Base-by-base conservation (phyloP, 2,888 invertebrate species). In the Noctua comes region DNA sequence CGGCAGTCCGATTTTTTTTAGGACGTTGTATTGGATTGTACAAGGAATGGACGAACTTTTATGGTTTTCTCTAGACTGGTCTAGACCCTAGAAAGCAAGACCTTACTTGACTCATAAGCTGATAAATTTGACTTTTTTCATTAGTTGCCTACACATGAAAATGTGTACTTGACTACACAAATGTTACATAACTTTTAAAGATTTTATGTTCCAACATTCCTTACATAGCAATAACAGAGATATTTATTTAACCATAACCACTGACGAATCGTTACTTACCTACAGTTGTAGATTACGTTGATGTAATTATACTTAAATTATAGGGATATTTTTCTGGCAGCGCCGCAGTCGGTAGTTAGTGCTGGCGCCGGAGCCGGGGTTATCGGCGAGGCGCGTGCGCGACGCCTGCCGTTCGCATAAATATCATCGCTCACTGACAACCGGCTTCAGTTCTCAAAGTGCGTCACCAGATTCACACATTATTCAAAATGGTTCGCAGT, bases 321-420 rank as follows among this genome's bases (percentile, higher is more conserved):
- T 8, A 64, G 73, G 40, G 65, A 72, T 86, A 84, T 87, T 88
- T 88, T 89, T 81, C 77, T 82, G 76, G 7, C 62, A 83, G 76
- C 83, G 86, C 86, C 81, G 83, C 69, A 83, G 79, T 82, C 74
- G 84, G 82, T 82, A 82, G 78, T 79, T 73, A 86, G 85, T 91
- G 90, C 91, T 93, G 95, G 95, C 96, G 96, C 95, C 95, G 91
- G 91, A 68, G 88, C 91, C 86, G 90, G 88, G 96, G 96, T 96
- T 96, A 96, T 96, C 96, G 82, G 82, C 57, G 74, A 90, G 95
- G 92, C 96, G 96, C 96, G 96, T 96, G 96, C 96, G 95, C 93
- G 94, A 92, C 94, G 95, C 93, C 93, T 90, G 86, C 82, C 88
- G 84, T 87, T 85, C 86, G 89, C 95, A 95, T 96, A 96, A 95